A percentile compares a stretch with the other conserved stretches of the same genome.
These are phyloP conservation scores for Wasmannia auropunctata DNA, from an alignment of 1,140 invertebrate species.

Conservation along the genomic window DNA sequence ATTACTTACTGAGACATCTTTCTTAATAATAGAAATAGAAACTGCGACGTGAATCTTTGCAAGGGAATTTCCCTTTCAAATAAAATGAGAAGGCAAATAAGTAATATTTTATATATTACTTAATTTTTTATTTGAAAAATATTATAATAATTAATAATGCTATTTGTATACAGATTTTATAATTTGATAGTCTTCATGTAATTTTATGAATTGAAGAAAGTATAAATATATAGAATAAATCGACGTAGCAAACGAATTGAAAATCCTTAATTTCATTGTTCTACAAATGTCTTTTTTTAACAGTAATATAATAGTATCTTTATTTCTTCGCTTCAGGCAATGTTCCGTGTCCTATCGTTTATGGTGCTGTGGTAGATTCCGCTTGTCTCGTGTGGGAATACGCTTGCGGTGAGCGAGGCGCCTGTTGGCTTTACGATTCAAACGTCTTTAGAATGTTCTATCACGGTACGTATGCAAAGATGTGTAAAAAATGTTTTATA, in stretches of 20 bases:
- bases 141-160: neutral
- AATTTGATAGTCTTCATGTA: neutral
- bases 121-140: neutral
- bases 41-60: neutral
- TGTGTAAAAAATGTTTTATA: neutral
- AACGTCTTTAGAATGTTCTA: conserved; percentile 94
- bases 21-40: neutral
- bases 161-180: neutral
- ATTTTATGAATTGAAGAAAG: neutral
- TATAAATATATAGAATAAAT: neutral
- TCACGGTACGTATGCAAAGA: conserved; percentile 88
- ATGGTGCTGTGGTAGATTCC: conserved; percentile 96
- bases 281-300: neutral
- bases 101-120: neutral
- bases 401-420: conserved; percentile 91
- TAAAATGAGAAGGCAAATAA: neutral
- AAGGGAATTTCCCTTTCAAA: neutral
- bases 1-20: conserved; percentile 70
- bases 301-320: neutral
- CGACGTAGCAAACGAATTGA: neutral
- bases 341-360: conserved; percentile 96
- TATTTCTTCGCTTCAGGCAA: conserved; percentile 86
- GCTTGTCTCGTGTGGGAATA: conserved; percentile 95
- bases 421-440: conserved; percentile 94
- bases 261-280: neutral